phyloP scores from a whole-genome alignment of 2,797 vertebrate genomes.

The Micropoecilia bifurca region DNA sequence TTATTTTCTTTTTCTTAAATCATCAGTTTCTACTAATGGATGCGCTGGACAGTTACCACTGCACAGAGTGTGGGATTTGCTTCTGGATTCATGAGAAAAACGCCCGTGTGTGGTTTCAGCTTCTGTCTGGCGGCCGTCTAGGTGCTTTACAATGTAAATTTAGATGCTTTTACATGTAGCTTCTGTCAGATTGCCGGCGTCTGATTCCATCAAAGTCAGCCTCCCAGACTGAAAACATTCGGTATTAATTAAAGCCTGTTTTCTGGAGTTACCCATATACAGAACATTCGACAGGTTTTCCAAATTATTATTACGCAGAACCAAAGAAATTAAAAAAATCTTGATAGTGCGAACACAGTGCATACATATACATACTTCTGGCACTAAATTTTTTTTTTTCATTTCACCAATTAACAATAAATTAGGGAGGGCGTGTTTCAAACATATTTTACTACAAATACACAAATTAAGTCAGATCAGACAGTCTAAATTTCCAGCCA shows the following conservation, averaged over 20 bases:
- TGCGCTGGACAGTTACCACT: slow-evolving; percentile 92
- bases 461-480: slow-evolving; percentile 75
- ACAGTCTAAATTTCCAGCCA: slow-evolving; percentile 59
- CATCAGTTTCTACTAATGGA: slow-evolving; percentile 60
- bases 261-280: slow-evolving; percentile 81
- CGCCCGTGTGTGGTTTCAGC: slow-evolving; percentile 76
- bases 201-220: slow-evolving; percentile 61
- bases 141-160: slow-evolving; percentile 53
- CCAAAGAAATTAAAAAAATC: slow-evolving; percentile 57
- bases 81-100: slow-evolving; percentile 69
- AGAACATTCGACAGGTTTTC: slow-evolving; percentile 81
- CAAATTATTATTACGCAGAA: slow-evolving; percentile 73
- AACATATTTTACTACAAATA: slow-evolving; percentile 72
- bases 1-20: slow-evolving; percentile 19
- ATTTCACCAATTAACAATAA: slow-evolving; percentile 67
- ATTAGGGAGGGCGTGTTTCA: slow-evolving; percentile 61
- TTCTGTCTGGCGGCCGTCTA: slow-evolving; percentile 85
- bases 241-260: slow-evolving; percentile 76
- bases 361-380: slow-evolving; percentile 76
- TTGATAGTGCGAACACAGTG: slow-evolving; percentile 78
- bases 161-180: slow-evolving; percentile 62
- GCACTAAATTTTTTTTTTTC: slow-evolving; percentile 44
- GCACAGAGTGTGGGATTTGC: slow-evolving; percentile 90
- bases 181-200: slow-evolving; percentile 48
- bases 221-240: slow-evolving; percentile 69